Percentiles rank a stretch among this genome's conserved stretches.
Evolutionary conservation across 2,797 vertebrate species (phyloP).

Genomic region (Taeniopygia guttata): DNA sequence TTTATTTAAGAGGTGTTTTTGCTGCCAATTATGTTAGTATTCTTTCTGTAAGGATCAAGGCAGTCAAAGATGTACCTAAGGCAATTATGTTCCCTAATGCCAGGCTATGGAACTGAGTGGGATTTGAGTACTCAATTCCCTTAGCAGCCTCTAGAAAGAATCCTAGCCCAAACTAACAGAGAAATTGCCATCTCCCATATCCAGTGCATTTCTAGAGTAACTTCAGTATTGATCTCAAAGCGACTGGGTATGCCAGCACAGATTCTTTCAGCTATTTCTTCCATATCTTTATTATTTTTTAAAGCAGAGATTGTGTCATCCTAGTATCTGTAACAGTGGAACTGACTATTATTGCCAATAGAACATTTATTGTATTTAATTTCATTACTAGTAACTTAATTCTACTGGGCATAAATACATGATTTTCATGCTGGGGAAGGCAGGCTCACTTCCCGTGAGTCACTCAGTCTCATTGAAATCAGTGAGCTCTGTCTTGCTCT

Average conservation of each 20-base stretch:
- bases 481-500: neutral
- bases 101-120: neutral
- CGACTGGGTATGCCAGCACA: neutral
- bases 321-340: neutral
- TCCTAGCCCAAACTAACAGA: neutral
- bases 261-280: slow-evolving; percentile 13
- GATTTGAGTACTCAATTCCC: neutral
- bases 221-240: neutral
- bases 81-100: neutral
- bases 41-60: neutral
- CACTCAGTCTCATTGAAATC: neutral
- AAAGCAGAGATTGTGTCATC: neutral
- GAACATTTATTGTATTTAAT: neutral
- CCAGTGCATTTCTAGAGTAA: neutral
- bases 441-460: neutral
- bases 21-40: neutral
- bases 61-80: neutral
- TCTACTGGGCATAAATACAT: neutral
- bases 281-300: neutral
- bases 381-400: neutral
- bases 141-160: neutral
- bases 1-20: neutral
- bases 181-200: neutral
- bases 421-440: neutral
- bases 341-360: neutral